Conservation (phyloP, 2,888 invertebrate species). For the Cosmia pyralina region DNA sequence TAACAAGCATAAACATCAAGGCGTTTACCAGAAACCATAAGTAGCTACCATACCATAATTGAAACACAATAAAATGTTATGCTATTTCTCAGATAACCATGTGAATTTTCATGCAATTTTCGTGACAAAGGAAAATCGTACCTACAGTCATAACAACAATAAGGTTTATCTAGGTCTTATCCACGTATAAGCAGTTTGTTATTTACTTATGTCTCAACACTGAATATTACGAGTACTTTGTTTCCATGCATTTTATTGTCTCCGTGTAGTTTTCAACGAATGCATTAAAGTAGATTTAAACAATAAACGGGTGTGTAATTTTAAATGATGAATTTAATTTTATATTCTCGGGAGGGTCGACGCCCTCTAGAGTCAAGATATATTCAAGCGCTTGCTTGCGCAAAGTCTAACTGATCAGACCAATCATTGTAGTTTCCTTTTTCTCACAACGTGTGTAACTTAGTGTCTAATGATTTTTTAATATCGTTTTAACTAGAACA, state of each 20-base stretch:
- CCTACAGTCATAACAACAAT: conserved; percentile 42
- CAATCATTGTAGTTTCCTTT: conserved; percentile 2
- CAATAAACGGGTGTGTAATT: conserved; percentile 9
- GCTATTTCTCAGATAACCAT: conserved; percentile 45
- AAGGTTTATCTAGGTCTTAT: conserved; percentile 33
- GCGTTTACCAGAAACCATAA: conserved; percentile 4
- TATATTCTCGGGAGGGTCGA: conserved; percentile 28
- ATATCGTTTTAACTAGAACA: background rate
- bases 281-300: conserved; percentile 21
- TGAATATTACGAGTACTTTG: conserved; percentile 3
- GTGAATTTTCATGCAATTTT: conserved; percentile 56
- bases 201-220: conserved; percentile 25
- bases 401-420: background rate
- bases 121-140: conserved; percentile 54
- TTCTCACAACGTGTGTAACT: conserved; percentile 5
- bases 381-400: conserved; percentile 21
- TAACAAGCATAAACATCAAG: conserved; percentile 4
- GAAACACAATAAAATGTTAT: conserved; percentile 38
- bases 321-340: conserved; percentile 25
- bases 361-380: conserved; percentile 36
- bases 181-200: conserved; percentile 12
- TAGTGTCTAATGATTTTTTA: background rate
- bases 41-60: conserved; percentile 9
- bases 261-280: conserved; percentile 18
- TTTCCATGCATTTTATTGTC: conserved; percentile 10